A percentile compares a stretch with the other conserved stretches of the same genome.
These are phyloP conservation scores for Cryptoprocta ferox DNA, from an alignment of 2,797 vertebrate species.

Conservation along the genomic window DNA sequence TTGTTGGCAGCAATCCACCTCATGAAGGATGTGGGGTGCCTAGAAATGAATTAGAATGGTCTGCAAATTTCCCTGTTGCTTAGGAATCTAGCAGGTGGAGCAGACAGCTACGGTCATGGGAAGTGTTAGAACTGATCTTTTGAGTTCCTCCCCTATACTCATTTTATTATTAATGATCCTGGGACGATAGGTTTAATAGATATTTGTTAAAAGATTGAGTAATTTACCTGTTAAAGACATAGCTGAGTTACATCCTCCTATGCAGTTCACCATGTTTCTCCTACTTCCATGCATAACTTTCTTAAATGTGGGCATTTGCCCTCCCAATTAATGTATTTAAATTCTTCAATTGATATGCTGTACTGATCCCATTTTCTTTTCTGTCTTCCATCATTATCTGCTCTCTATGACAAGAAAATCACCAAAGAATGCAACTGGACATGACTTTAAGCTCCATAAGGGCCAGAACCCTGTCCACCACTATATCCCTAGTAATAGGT, in stretches of 20 bases:
- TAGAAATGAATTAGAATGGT: neutral
- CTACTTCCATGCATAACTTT: neutral
- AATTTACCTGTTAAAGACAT: neutral
- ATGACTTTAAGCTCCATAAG: neutral
- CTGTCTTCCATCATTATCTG: neutral
- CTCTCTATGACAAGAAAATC: neutral
- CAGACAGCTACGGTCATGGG: neutral
- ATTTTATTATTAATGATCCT: neutral
- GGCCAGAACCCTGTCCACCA: neutral
- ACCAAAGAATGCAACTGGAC: neutral
- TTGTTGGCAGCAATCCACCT: neutral
- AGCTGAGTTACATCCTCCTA: neutral
- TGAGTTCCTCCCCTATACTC: neutral
- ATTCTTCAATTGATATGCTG: neutral
- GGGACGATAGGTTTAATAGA: neutral
- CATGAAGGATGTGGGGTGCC: neutral
- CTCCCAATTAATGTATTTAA: neutral
- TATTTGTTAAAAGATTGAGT: neutral
- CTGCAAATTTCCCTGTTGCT: neutral
- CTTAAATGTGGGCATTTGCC: neutral
- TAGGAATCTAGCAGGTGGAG: neutral
- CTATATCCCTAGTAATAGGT: fast-evolving
- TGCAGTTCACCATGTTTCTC: neutral
- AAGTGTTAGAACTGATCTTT: neutral
- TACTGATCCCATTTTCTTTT: neutral